phyloP scores from a whole-genome alignment of 2,888 invertebrate species.

The Rotaria sp. region DNA sequence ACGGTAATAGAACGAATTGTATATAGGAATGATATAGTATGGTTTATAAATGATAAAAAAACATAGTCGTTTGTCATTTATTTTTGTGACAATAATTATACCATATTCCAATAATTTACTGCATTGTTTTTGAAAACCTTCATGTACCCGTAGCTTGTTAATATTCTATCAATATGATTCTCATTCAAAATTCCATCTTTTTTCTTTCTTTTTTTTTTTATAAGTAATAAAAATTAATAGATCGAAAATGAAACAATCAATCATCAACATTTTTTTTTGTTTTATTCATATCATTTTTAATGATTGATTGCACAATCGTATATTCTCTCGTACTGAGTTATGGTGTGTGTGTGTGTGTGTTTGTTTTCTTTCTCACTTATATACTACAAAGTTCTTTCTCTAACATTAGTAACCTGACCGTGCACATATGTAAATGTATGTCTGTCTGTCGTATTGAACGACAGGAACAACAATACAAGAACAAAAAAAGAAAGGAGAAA shows the following conservation, averaged over 20 bases:
- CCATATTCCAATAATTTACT: background rate
- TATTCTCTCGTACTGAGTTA: background rate
- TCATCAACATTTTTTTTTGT: background rate
- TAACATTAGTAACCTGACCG: background rate
- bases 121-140: background rate
- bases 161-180: background rate
- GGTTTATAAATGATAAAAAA: background rate
- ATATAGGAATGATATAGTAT: background rate
- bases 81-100: background rate
- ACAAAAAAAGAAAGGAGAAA: background rate
- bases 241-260: background rate
- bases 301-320: conserved; percentile 1
- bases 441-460: background rate
- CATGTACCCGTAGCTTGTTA: background rate
- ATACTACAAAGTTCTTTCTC: background rate
- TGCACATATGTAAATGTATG: background rate
- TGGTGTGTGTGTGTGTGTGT: no score
- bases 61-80: background rate
- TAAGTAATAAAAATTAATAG: background rate
- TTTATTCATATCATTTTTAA: background rate
- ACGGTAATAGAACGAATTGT: background rate
- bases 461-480: background rate
- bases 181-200: background rate
- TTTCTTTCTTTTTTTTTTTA: background rate
- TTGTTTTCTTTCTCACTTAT: background rate